Percentiles rank a stretch among this genome's conserved stretches.
Evolutionary conservation across 2,113 vertebrate genomes (phyloP).

Genomic region (Leucoraja erinaceus): DNA sequence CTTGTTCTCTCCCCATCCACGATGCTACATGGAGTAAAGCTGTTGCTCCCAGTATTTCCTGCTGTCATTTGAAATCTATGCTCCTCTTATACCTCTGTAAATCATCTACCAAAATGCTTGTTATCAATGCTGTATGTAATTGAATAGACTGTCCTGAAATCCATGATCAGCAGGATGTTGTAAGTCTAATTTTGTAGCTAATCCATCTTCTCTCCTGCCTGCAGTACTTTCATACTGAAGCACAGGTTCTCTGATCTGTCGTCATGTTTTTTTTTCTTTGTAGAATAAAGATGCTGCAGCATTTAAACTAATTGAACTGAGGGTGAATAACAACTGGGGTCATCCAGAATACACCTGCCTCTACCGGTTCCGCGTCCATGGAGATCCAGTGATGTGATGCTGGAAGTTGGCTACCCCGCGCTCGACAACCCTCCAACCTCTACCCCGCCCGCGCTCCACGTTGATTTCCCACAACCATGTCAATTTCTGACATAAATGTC

Average conservation of each 20-base stretch:
- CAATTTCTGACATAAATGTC: no score
- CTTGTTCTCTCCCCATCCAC: background rate
- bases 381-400: slow-evolving; percentile 52
- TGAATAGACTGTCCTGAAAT: background rate
- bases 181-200: background rate
- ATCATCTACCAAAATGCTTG: background rate
- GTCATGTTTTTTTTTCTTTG: slow-evolving; percentile 40
- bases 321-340: slow-evolving; percentile 86
- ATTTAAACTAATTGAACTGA: slow-evolving; percentile 67
- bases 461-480: no score
- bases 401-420: background rate
- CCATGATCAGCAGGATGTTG: background rate
- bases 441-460: no score
- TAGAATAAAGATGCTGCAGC: slow-evolving; percentile 48
- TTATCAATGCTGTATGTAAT: background rate
- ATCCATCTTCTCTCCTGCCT: background rate
- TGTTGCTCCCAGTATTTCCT: background rate
- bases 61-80: background rate
- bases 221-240: background rate
- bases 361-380: slow-evolving; percentile 91
- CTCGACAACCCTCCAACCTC: background rate
- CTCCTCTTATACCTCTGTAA: no score
- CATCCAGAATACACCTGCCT: slow-evolving; percentile 88
- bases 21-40: background rate
- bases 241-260: background rate